Percentiles rank a stretch among this genome's conserved stretches.
These are phyloP conservation scores for Drosophila stalkeri DNA, from an alignment of 2,888 invertebrate genomes.

Conservation along the genomic window DNA sequence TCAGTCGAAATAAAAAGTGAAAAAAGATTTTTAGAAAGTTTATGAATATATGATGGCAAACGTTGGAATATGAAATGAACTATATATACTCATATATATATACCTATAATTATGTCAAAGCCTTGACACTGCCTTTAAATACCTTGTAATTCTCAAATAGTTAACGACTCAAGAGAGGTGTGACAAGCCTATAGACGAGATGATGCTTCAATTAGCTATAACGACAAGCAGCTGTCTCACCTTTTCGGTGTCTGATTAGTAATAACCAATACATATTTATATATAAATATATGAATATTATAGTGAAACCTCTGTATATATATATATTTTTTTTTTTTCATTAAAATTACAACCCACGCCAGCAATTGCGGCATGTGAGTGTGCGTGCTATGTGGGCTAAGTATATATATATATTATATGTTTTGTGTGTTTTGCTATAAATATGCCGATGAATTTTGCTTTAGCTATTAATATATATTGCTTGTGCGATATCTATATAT, in stretches of 20 bases:
- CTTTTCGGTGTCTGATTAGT: slow-evolving; percentile 3
- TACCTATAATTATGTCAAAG: neutral
- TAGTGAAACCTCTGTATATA: neutral
- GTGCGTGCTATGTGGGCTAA: slow-evolving; percentile 1
- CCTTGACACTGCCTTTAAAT: neutral
- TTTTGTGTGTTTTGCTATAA: slow-evolving; percentile 21
- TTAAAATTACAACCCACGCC: slow-evolving; percentile 13
- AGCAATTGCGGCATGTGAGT: neutral
- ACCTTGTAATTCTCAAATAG: neutral
- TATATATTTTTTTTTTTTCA: neutral
- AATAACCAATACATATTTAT: neutral
- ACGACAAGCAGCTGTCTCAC: slow-evolving; percentile 5
- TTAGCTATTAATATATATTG: slow-evolving; percentile 10
- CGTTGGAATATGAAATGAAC: neutral
- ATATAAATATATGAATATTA: neutral
- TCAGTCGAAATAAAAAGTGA: neutral
- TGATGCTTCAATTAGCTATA: slow-evolving; percentile 5
- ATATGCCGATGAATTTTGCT: slow-evolving; percentile 26
- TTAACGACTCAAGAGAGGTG: neutral
- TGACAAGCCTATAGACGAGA: neutral
- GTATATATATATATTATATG: neutral
- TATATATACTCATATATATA: neutral
- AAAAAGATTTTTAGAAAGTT: neutral
- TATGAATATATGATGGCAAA: neutral
- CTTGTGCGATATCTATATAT: slow-evolving; percentile 18